Base-by-base conservation (phyloP, 2,113 vertebrate genomes). In the Pygoscelis antarcticus region DNA sequence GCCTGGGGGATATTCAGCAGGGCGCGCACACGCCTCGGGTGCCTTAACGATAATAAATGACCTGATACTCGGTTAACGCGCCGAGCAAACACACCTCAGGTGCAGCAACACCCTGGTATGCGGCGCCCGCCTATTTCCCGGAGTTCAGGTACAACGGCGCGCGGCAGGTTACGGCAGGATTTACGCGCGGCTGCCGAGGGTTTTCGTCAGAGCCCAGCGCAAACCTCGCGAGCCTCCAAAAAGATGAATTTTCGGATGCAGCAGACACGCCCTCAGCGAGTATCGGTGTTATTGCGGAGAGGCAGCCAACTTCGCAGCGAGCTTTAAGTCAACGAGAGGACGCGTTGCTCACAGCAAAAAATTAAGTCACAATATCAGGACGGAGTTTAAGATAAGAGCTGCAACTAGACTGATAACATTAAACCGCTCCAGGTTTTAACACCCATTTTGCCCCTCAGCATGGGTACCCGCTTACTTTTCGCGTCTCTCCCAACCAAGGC, bases 121-220 rank as follows among this genome's bases (percentile, higher is more conserved):
- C 19, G 5, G 71, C 20, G 15, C 85, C 80, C 7, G 30, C 2
- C 16, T 89, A 38, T 60, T 57, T 83, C 77, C 94, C 34, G 20
- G 54, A 64, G 89, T 49, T 84, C 21, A 13, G 87, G 38, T 80
- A 69, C 61, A 23, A 30, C 8, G 42, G 58, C 26, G 3, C 1
- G n/a, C 49, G 90, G 55, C 96, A 95, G 91, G 97, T 84, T 74
- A 34, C 13, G 9, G 94, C 97, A 96, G 91, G 96, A 86, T 89
- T 40, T 46, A 12, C 4, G 51, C 17, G 12, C 12, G 38, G 74
- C 87, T 49, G 66, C 40, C 3, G 22, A 60, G 68, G 69, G 71
- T 68, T 62, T 68, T 36, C 79, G 60, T 14, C 66, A 46, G 26
- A 64, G 51, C 29, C 12, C 40, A 29, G 66, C 44, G 36, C 49